Percentiles rank a stretch among this genome's conserved stretches.
Evolutionary conservation across 1,140 invertebrate genomes (phyloP).

Genomic region (Leptopilina boulardi): DNA sequence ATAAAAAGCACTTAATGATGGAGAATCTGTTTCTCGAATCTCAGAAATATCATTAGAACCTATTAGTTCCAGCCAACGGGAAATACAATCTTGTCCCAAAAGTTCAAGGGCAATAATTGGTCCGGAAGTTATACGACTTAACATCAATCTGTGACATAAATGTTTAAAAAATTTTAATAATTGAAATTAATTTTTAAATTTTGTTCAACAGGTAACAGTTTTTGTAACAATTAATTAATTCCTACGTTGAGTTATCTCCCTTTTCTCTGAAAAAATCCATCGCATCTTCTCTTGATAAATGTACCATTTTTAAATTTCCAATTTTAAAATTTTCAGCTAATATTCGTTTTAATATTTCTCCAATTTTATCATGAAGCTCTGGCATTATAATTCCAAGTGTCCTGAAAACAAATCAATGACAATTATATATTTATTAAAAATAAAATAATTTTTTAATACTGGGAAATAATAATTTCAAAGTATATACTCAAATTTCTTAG

Average conservation of each 20-base stretch:
- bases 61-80: constrained; percentile 79
- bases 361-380: constrained; percentile 81
- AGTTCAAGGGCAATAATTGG: constrained; percentile 85
- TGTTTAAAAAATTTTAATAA: not conserved
- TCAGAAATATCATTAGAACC: constrained; percentile 82
- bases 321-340: constrained; percentile 82
- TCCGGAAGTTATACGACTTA: constrained; percentile 83
- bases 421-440: not conserved
- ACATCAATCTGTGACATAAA: constrained; percentile 69
- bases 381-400: constrained; percentile 88
- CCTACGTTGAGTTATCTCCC: constrained; percentile 80
- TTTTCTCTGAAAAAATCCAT: constrained; percentile 79
- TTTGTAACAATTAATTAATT: constrained; percentile 40
- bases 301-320: constrained; percentile 84
- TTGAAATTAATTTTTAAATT: constrained; percentile 39
- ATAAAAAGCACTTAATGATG: constrained; percentile 83
- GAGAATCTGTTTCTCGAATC: constrained; percentile 78
- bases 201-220: no score
- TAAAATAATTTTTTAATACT: constrained; percentile 22
- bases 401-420: constrained; percentile 73
- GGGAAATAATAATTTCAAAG: constrained; percentile 24
- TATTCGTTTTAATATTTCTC: constrained; percentile 84
- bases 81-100: constrained; percentile 83
- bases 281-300: constrained; percentile 79
- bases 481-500: not conserved